Percentiles rank a stretch among this genome's conserved stretches.
Conservation (phyloP, 2,888 invertebrate genomes). For the Galeruca laticollis region DNA sequence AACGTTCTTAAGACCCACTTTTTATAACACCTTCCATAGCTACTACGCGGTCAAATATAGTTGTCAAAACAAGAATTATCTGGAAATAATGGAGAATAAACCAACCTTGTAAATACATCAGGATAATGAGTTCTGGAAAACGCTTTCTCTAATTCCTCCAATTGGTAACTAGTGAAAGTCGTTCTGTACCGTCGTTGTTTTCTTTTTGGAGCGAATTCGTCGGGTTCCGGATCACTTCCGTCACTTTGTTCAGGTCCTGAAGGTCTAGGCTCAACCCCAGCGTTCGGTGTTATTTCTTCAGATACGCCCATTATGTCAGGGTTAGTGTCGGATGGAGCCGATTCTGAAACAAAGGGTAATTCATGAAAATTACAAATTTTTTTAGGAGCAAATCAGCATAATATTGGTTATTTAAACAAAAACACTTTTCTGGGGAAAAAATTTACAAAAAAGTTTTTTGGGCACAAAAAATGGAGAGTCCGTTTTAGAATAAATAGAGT, state of each 20-base stretch:
- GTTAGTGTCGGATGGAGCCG: constrained; percentile 61
- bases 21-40: too few species aligned
- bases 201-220: constrained; percentile 86
- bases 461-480: too few species aligned
- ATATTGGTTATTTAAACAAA: too few species aligned
- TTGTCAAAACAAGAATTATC: too few species aligned
- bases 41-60: too few species aligned
- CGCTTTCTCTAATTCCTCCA: constrained; percentile 96
- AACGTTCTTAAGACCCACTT: too few species aligned
- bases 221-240: constrained; percentile 75
- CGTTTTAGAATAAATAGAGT: too few species aligned
- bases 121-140: constrained; percentile 98
- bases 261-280: constrained; percentile 51
- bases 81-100: neutral
- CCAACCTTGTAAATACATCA: constrained; percentile 94
- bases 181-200: constrained; percentile 92
- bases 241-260: constrained; percentile 65
- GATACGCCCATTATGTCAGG: constrained; percentile 65
- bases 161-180: constrained; percentile 94
- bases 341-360: constrained; percentile 58
- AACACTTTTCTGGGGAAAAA: too few species aligned
- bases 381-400: too few species aligned
- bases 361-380: too few species aligned
- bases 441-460: too few species aligned
- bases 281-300: constrained; percentile 61